Evolutionary conservation across 2,888 invertebrate species (phyloP), one percentile per base, ranked within the genome.

Genomic region (Hartigia nigra): DNA sequence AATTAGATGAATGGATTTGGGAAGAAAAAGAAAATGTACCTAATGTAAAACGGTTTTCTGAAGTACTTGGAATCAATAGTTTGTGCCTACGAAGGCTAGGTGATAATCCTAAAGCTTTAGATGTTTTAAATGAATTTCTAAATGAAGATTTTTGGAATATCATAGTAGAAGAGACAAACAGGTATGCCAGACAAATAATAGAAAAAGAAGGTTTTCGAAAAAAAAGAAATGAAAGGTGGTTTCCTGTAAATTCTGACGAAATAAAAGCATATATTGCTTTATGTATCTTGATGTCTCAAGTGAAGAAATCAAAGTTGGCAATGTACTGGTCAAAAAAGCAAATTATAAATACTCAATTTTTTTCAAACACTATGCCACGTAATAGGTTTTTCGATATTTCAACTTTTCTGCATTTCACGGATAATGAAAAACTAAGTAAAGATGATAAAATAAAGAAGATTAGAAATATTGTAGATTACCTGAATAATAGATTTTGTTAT

Each of bases 281-380:
- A 69, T 84, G 83, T 76, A 83, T 85, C 79, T 81, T 85, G 70
- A 85, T 83, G 82, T 77, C 83, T 4, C 84, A 85, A 83, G 81
- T 85, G 2, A 85, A 83, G 77, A 84, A 85, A 79, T 72, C 80
- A 32, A 78, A 36, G 76, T 37, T 84, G 31, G 75, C 80, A 78
- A 78, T 74, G 75, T 80, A 83, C 76, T 83, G 81, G 80, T 82
- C 81, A 70, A 81, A 82, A 80, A 76, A 82, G 76, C 78, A 36
- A 31, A 74, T 82, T 75, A 84, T 82, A 70, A 77, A 83, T 36
- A 83, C 82, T 23, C 82, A 78, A 78, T 80, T 79, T 36, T 80
- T 84, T 81, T 70, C 69, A 75, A 76, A 76, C 75, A 78, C 35
- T 70, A 76, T 78, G 76, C 78, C 76, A 76, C 72, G 72, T 35